Percentiles rank a stretch among this genome's conserved stretches.
These are phyloP conservation scores for Dicrostonyx torquatus DNA, from an alignment of 2,797 vertebrate species.

Conservation along the genomic window DNA sequence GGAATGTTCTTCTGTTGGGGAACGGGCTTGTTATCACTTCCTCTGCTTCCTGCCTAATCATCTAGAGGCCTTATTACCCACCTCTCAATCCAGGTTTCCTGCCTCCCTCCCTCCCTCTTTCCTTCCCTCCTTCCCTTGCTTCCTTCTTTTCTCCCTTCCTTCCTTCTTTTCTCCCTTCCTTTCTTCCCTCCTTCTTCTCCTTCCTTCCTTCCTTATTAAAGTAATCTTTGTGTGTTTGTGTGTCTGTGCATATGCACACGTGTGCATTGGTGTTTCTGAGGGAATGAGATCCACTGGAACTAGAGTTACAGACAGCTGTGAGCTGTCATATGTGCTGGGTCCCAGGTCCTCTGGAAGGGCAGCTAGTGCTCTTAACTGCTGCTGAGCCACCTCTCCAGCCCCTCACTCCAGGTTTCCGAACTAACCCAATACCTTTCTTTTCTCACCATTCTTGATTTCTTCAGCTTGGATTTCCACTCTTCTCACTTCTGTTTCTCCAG, in stretches of 20 bases:
- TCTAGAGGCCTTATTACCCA: neutral
- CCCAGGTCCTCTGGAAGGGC: neutral
- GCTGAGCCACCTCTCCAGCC: neutral
- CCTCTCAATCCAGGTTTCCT: neutral
- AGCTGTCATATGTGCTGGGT: neutral
- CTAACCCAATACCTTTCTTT: neutral
- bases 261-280: neutral
- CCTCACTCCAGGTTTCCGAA: neutral
- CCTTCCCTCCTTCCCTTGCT: neutral
- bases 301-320: neutral
- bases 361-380: neutral
- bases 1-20: neutral
- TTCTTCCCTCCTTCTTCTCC: accelerated
- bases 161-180: no score
- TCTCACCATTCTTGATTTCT: neutral
- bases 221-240: neutral
- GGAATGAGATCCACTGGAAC: neutral
- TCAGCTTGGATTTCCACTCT: neutral
- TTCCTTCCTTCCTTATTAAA: neutral
- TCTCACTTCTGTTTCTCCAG: neutral
- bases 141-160: no score
- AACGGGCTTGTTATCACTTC: neutral
- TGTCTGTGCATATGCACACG: no score
- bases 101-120: neutral
- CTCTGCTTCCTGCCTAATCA: neutral